Conservation (phyloP, 2,113 vertebrate species). For the Notarius lentiginosus region DNA sequence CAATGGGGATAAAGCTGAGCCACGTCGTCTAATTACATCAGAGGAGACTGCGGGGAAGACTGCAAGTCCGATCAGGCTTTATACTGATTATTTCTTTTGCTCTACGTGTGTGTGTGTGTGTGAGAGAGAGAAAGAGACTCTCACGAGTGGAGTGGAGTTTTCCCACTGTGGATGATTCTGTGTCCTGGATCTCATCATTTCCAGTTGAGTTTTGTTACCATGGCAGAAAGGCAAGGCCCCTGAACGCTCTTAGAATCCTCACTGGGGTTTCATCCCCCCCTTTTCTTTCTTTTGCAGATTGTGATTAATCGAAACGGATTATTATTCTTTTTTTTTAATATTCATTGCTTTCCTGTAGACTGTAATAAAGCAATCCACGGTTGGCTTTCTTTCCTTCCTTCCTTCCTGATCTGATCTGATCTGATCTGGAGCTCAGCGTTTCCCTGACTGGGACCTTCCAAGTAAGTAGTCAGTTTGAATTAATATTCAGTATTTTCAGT, state of each 20-base stretch:
- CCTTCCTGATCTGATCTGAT: too few species aligned
- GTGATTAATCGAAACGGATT: not conserved
- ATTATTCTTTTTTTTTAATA: too few species aligned
- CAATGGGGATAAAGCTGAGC: slow-evolving; percentile 68
- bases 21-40: slow-evolving; percentile 68
- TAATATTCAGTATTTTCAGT: too few species aligned
- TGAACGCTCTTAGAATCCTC: not conserved
- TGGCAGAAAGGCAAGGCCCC: slow-evolving; percentile 39
- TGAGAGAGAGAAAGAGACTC: too few species aligned
- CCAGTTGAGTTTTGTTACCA: slow-evolving; percentile 47
- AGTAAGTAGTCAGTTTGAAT: slow-evolving; percentile 24
- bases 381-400: not conserved
- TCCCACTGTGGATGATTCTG: not conserved
- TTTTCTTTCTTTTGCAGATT: not conserved
- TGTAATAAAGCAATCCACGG: not conserved
- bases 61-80: not conserved
- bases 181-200: slow-evolving; percentile 29
- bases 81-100: not conserved
- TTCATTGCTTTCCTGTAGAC: not conserved
- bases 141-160: too few species aligned
- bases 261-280: not conserved
- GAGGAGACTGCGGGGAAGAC: not conserved
- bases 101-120: not conserved
- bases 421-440: not conserved
- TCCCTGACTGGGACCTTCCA: slow-evolving; percentile 4